Evolutionary conservation across 2,797 vertebrate genomes (phyloP).

Genomic region (Alcedo quadribrachys): DNA sequence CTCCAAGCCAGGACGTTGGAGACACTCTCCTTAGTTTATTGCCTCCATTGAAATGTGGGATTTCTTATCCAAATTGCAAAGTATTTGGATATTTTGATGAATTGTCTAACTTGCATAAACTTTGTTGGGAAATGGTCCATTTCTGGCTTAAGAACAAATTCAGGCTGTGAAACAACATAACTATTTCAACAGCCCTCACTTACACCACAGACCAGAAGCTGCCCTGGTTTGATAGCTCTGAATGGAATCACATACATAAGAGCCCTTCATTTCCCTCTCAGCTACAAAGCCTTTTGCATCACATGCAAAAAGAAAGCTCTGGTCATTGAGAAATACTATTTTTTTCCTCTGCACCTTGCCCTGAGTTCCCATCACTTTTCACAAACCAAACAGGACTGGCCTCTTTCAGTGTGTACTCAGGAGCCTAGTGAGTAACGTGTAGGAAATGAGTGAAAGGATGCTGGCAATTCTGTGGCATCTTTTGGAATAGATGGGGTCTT

Average conservation of each 20-base stretch:
- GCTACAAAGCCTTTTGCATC: neutral
- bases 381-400: neutral
- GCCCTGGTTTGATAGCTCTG: neutral
- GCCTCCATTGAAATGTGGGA: neutral
- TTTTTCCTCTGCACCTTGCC: slow-evolving; percentile 7
- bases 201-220: neutral
- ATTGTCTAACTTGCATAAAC: neutral
- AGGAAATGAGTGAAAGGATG: slow-evolving; percentile 46
- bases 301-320: neutral
- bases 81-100: neutral
- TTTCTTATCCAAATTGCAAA: neutral
- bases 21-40: neutral
- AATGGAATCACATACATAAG: neutral
- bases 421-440: neutral
- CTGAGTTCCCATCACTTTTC: slow-evolving; percentile 21
- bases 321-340: neutral
- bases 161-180: neutral
- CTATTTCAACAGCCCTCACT: neutral
- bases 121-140: neutral
- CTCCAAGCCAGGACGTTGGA: neutral
- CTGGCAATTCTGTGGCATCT: slow-evolving; percentile 54
- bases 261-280: neutral
- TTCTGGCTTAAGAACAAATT: neutral
- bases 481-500: slow-evolving; percentile 63
- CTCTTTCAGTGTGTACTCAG: neutral